These are phyloP conservation scores for Cheilosia soror DNA, from an alignment of 2,888 invertebrate species.

Conservation along the genomic window DNA sequence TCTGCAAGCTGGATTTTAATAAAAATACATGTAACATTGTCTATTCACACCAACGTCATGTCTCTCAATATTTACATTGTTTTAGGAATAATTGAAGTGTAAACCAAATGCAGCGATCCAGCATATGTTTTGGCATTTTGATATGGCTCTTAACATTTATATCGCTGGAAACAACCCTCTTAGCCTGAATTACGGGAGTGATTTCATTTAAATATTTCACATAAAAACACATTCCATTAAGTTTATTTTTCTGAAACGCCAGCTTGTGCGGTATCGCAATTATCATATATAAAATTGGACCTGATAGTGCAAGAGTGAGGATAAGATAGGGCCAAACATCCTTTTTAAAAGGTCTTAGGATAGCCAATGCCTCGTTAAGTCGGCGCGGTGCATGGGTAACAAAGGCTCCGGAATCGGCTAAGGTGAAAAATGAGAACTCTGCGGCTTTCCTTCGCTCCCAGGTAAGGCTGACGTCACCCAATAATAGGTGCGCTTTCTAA, in stretches of 20 bases:
- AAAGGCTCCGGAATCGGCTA: slow-evolving; percentile 91
- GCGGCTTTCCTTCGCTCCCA: slow-evolving; percentile 89
- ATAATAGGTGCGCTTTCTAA: slow-evolving; percentile 89
- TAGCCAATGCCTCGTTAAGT: slow-evolving; percentile 89
- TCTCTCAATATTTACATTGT: slow-evolving; percentile 86
- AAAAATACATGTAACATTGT: background rate
- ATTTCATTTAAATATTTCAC: slow-evolving; percentile 82
- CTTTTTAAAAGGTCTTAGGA: slow-evolving; percentile 89
- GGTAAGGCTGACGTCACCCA: slow-evolving; percentile 90
- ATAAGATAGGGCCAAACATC: slow-evolving; percentile 90
- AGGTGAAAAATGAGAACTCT: slow-evolving; percentile 90
- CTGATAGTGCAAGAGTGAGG: slow-evolving; percentile 87
- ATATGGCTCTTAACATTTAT: slow-evolving; percentile 75
- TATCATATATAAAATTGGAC: slow-evolving; percentile 88
- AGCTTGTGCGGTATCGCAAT: slow-evolving; percentile 86
- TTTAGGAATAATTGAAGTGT: slow-evolving; percentile 88
- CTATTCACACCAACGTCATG: background rate
- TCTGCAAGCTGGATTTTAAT: slow-evolving; percentile 78
- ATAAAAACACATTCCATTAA: slow-evolving; percentile 76
- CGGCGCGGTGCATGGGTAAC: slow-evolving; percentile 90
- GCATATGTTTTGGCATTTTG: slow-evolving; percentile 82
- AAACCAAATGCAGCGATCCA: slow-evolving; percentile 89
- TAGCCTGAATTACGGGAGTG: slow-evolving; percentile 66
- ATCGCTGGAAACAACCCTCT: background rate
- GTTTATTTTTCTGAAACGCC: slow-evolving; percentile 55